Conservation (phyloP, 2,797 vertebrate species). For the Sebastes nivosus region DNA sequence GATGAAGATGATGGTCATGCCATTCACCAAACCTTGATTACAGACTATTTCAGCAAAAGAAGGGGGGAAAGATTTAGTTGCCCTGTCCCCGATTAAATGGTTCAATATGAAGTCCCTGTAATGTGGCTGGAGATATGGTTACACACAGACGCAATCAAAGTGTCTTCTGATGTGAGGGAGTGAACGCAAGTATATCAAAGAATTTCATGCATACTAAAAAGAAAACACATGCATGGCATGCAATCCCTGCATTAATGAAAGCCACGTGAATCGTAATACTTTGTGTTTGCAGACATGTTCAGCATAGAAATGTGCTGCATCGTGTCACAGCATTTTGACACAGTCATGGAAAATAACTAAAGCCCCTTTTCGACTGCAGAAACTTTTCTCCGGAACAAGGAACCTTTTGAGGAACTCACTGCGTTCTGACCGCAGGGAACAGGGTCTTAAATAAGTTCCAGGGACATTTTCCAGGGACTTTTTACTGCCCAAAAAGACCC, state of each 20-base stretch:
- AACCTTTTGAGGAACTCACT: background rate
- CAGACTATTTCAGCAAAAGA: conserved; percentile 46
- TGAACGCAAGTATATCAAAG: conserved; percentile 27
- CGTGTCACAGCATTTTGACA: background rate
- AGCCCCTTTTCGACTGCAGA: background rate
- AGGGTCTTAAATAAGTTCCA: background rate
- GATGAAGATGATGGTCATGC: conserved; percentile 44
- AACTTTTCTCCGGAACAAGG: background rate
- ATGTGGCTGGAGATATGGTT: conserved; percentile 30
- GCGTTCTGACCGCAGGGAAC: background rate
- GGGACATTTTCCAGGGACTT: background rate
- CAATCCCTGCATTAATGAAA: conserved; percentile 14
- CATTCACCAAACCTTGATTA: conserved; percentile 59
- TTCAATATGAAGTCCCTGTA: conserved; percentile 39
- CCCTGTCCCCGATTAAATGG: conserved; percentile 38
- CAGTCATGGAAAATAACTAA: background rate
- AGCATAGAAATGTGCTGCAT: background rate
- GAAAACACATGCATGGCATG: conserved; percentile 14
- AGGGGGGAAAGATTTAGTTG: conserved; percentile 25
- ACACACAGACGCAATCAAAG: conserved; percentile 19
- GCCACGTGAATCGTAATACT: background rate
- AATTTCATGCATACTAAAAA: conserved; percentile 29
- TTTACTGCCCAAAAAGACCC: accelerated
- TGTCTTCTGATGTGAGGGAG: background rate
- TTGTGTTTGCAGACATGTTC: background rate